Percentiles rank a stretch among this genome's conserved stretches.
phyloP scores from a whole-genome alignment of 2,888 invertebrate species.

The Metellina segmentata region DNA sequence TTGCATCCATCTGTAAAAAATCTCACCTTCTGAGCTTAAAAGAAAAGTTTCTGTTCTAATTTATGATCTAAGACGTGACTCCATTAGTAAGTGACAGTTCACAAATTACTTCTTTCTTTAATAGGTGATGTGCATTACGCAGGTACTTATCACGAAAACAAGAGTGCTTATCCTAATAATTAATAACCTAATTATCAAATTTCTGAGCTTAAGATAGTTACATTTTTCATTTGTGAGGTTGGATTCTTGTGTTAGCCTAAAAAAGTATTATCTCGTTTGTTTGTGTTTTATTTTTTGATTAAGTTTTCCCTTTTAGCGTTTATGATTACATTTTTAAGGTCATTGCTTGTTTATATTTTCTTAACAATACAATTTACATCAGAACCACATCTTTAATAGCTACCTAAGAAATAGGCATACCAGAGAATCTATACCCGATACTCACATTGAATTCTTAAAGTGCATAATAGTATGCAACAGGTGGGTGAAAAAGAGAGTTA shows the following conservation, averaged over 20 bases:
- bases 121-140: slow-evolving; percentile 19
- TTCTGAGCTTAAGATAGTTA: not conserved
- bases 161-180: slow-evolving; percentile 23
- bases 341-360: not conserved
- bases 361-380: not conserved
- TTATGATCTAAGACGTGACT: slow-evolving; percentile 38
- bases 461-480: no score
- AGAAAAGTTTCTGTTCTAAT: slow-evolving; percentile 22
- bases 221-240: not conserved
- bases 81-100: slow-evolving; percentile 31
- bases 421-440: no score
- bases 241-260: not conserved
- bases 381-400: not conserved
- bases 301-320: not conserved
- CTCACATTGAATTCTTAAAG: no score
- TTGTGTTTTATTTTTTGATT: not conserved
- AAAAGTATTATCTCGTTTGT: not conserved
- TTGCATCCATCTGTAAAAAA: slow-evolving; percentile 17
- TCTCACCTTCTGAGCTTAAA: not conserved
- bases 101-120: slow-evolving; percentile 31
- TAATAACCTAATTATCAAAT: slow-evolving; percentile 34
- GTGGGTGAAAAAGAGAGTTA: no score
- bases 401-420: not conserved
- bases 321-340: not conserved
- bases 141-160: slow-evolving; percentile 29